Percentiles rank a stretch among this genome's conserved stretches.
These are phyloP conservation scores for Iguana delicatissima DNA, from an alignment of 2,797 vertebrate genomes.

Conservation along the genomic window DNA sequence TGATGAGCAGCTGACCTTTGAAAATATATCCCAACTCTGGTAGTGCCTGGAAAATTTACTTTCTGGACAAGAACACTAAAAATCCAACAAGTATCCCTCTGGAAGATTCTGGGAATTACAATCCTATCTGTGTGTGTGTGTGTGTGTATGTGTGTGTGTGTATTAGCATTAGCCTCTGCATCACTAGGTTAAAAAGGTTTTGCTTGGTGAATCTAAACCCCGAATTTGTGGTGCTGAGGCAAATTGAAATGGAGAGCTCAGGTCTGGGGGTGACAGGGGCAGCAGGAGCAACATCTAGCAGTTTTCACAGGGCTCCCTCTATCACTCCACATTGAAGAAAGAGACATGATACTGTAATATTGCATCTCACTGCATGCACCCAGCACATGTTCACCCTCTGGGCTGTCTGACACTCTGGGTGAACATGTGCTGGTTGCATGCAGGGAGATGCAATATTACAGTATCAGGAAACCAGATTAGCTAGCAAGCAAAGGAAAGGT, in stretches of 20 bases:
- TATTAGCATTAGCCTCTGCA: no score
- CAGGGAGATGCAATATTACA: neutral
- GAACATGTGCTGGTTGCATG: neutral
- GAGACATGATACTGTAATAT: neutral
- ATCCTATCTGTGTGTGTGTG: no score
- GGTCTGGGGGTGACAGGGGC: neutral
- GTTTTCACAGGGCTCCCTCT: neutral
- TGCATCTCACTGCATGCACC: no score
- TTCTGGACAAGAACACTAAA: no score
- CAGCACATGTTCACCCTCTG: neutral
- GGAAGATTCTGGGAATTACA: no score
- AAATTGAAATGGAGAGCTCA: neutral
- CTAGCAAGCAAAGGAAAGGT: conserved; percentile 7
- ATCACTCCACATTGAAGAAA: neutral
- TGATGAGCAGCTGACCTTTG: neutral
- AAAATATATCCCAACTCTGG: neutral
- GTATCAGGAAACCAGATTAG: conserved; percentile 17
- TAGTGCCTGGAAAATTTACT: no score
- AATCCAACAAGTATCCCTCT: no score
- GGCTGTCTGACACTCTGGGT: neutral
- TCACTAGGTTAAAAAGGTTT: no score
- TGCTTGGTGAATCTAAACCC: no score
- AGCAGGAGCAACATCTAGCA: neutral
- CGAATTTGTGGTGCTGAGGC: neutral
- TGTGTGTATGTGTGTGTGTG: no score